Base-by-base conservation (phyloP, 2,888 invertebrate species). In the Xylota segnis region DNA sequence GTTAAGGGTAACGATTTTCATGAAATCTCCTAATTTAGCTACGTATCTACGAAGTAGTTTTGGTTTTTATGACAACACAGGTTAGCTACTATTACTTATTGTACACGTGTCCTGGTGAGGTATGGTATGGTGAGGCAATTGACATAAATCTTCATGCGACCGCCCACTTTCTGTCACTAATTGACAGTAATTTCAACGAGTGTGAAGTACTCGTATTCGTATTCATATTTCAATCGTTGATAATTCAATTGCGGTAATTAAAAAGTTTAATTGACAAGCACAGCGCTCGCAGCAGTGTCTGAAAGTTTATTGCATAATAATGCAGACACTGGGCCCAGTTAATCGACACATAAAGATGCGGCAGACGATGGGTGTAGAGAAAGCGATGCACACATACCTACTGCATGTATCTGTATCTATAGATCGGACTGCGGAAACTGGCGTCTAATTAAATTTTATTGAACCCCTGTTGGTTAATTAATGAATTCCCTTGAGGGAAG, bases 381-480 rank as follows among this genome's bases (percentile, higher is more conserved):
- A 27, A 37, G 23, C 5, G 14, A 3, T 27, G 14, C 37, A 18
- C n/a, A 34, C n/a, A n/a, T n/a, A n/a, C n/a, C n/a, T n/a, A n/a
- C n/a, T n/a, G n/a, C n/a, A n/a, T n/a, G n/a, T n/a, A n/a, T n/a
- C n/a, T n/a, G n/a, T 54, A 40, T 32, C 18, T 3, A 23, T 23
- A 16, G 18, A 7, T 9, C 10, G 37, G 10, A 5, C 10, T 12
- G 29, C 54, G 54, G 65, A 56, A 40, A 45, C 56, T 18, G 65
- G 12, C 56, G 37, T 66, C 56, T 66, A 58, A 66, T 75, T 75
- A 47, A 54, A 56, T 75, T 75, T 65, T 56, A 75, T 47, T 66
- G 65, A 75, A 47, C 47, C 56, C 37, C 65, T 10, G 56, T 47
- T 56, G 65, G 74, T 61, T 63, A 74, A 63, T 74, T 72, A 61